These are phyloP conservation scores for Chymomyza costata DNA, from an alignment of 1,140 invertebrate genomes.

Conservation along the genomic window DNA sequence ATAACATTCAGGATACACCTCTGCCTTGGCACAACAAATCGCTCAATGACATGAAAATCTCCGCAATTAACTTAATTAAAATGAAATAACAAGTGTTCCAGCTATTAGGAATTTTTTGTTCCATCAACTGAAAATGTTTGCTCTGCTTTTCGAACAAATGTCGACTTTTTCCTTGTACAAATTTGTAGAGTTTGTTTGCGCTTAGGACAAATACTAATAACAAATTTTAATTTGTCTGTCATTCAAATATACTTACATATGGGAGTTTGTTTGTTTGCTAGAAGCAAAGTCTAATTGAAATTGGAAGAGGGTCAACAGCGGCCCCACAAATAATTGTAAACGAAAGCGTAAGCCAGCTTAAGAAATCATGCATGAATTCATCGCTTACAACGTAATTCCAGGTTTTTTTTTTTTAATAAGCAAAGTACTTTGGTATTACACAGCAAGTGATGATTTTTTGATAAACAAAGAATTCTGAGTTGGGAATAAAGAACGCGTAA, in stretches of 20 bases:
- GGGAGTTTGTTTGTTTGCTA: constrained; percentile 40
- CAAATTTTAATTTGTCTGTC: constrained; percentile 66
- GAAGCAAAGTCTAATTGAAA: constrained; percentile 47
- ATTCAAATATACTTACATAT: constrained; percentile 48
- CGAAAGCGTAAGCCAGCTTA: constrained; percentile 17
- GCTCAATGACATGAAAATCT: constrained; percentile 60
- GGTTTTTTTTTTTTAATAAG: too few species aligned
- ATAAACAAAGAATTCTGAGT: too few species aligned
- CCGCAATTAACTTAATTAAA: constrained; percentile 74
- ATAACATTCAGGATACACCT: too few species aligned
- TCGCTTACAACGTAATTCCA: too few species aligned
- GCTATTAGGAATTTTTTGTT: constrained; percentile 38
- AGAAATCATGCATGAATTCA: too few species aligned
- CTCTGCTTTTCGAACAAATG: constrained; percentile 46
- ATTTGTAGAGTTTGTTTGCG: constrained; percentile 39
- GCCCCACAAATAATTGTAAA: constrained; percentile 7
- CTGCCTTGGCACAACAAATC: too few species aligned
- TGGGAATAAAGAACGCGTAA: too few species aligned
- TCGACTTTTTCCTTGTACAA: constrained; percentile 37
- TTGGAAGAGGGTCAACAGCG: too few species aligned
- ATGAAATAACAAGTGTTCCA: constrained; percentile 71
- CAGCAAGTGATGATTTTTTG: too few species aligned
- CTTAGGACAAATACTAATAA: constrained; percentile 43
- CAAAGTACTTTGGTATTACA: too few species aligned
- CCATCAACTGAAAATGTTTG: not conserved